Evolutionary conservation across 1,140 invertebrate species (phyloP), one percentile per base, ranked within the genome.

Genomic region (Drosophila nikananu): DNA sequence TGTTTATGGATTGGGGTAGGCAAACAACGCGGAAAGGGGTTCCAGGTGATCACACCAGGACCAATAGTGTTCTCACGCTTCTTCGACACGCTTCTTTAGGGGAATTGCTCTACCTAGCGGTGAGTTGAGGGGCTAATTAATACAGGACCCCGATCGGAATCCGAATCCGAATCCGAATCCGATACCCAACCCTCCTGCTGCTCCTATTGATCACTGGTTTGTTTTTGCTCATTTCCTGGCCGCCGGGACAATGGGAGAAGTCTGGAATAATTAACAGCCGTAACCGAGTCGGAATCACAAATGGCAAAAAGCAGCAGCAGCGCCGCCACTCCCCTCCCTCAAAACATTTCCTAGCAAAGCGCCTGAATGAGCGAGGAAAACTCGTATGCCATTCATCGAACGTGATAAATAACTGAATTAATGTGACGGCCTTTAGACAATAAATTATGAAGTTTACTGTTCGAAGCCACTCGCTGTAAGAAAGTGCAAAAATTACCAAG

Each of bases 381-480:
- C 66, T 77, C 21, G 77, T 21, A 52, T 61, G 51, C 81, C 63
- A 70, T 63, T 65, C 60, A 83, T 78, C 80, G 77, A 75, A 72
- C 81, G 70, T 84, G 77, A 87, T 89, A 87, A 87, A 87, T 89
- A 89, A 89, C 81, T 90, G 84, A 87, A 87, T 87, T 87, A 87
- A 87, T 87, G 86, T 60, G 84, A 87, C 83, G 73, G 81, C 42
- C 86, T 80, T 75, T 86, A 55, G 37, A 76, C 63, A 49, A 87
- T 87, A 87, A 84, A 89, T 87, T 89, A 67, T 51, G n/a, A 59
- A 63, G 66, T 68, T 86, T 54, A 83, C 81, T 75, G 78, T 82
- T 62, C 32, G 49, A 17, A 46, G 39, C 30, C 30, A 62, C 27
- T 42, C 52, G 39, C 44, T 60, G 70, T 60, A 72, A 51, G 17